A percentile compares a stretch with the other conserved stretches of the same genome.
Conservation (phyloP, 2,797 vertebrate genomes). For the Aldrovandia affinis region DNA sequence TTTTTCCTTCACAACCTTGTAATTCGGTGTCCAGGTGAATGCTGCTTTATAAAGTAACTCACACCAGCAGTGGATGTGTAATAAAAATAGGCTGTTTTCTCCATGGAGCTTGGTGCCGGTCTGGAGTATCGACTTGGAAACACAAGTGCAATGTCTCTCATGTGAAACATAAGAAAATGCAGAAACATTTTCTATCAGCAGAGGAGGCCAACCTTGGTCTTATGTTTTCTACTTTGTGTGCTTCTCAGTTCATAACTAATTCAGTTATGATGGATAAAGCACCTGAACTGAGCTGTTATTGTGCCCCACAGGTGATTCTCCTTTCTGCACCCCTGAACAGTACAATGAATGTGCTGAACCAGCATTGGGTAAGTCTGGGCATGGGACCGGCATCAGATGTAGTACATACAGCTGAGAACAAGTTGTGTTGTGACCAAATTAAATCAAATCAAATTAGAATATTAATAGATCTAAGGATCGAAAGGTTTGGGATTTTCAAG, state of each 20-base stretch:
- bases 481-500: too few relatives aligned
- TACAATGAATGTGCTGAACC: conserved; percentile 98
- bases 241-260: conserved; percentile 10
- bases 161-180: too few relatives aligned
- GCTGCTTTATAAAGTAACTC: neutral
- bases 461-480: too few relatives aligned
- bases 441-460: too few relatives aligned
- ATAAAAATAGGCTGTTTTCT: neutral
- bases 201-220: conserved; percentile 7
- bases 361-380: conserved; percentile 79
- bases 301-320: conserved; percentile 86
- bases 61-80: neutral
- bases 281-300: conserved; percentile 37
- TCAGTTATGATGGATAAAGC: neutral
- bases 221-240: neutral
- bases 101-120: neutral
- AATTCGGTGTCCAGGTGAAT: neutral
- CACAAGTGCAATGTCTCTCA: neutral
- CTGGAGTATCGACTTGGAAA: neutral
- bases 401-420: too few relatives aligned
- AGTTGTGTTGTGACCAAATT: too few relatives aligned
- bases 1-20: neutral
- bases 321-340: conserved; percentile 97
- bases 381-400: too few relatives aligned
- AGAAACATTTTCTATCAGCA: neutral